A percentile compares a stretch with the other conserved stretches of the same genome.
These are phyloP conservation scores for Paelopatides confundens DNA, from an alignment of 53 echinoderm and acorn worm species.

Conservation along the genomic window DNA sequence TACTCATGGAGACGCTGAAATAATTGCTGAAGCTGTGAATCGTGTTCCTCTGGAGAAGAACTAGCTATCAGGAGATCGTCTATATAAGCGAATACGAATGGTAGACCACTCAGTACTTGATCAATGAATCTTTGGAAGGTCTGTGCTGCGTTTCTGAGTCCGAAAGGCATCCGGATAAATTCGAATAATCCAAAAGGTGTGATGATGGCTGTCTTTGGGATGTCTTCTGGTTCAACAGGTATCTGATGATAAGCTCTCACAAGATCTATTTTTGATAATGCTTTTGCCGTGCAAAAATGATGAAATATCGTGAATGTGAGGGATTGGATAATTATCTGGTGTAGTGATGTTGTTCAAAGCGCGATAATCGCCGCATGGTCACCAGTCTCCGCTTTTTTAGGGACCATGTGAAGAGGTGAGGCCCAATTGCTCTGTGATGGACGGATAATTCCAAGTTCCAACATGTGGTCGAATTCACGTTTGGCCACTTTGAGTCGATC, in stretches of 20 bases:
- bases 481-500: conserved; percentile 19
- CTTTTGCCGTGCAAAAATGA: neutral
- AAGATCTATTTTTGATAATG: conserved; percentile 30
- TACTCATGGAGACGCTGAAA: conserved; percentile 10
- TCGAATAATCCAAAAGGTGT: conserved; percentile 51
- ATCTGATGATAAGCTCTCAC: conserved; percentile 31
- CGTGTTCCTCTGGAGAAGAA: neutral
- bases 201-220: conserved; percentile 24
- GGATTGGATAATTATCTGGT: conserved; percentile 23
- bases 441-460: conserved; percentile 44
- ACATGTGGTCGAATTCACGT: conserved; percentile 56
- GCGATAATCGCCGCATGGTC: no score
- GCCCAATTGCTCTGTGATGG: no score
- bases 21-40: neutral
- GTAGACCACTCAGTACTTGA: neutral
- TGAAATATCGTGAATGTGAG: conserved; percentile 20
- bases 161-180: conserved; percentile 54
- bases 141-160: conserved; percentile 40
- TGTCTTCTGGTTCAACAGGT: neutral
- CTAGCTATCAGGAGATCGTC: conserved; percentile 60
- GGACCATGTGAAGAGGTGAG: no score
- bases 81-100: conserved; percentile 57
- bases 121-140: conserved; percentile 53
- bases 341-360: conserved; percentile 20
- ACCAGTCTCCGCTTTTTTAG: neutral